phyloP scores from a whole-genome alignment of 64 coral and sea anemone species.

The Dendronephthya gigantea region DNA sequence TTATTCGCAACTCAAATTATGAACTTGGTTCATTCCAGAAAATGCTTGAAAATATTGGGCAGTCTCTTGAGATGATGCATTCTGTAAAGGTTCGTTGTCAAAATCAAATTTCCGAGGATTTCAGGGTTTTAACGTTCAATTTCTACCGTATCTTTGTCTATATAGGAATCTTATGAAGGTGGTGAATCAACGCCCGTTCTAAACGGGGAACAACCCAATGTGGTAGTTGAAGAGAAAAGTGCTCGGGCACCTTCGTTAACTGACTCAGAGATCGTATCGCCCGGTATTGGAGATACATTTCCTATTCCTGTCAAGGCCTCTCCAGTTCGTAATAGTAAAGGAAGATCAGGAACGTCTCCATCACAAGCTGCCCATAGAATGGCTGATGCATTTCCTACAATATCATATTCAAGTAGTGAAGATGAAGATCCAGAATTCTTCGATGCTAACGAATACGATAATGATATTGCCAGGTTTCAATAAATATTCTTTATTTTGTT shows the following conservation, averaged over 20 bases:
- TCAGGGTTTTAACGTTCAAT: neutral
- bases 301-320: neutral
- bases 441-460: slow-evolving; percentile 77
- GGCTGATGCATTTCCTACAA: slow-evolving; percentile 34
- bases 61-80: slow-evolving; percentile 77
- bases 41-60: slow-evolving; percentile 80
- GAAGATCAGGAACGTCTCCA: slow-evolving; percentile 17
- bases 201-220: neutral
- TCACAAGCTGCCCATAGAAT: slow-evolving; percentile 12
- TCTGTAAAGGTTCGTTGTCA: slow-evolving; percentile 57
- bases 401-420: slow-evolving; percentile 93
- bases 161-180: neutral
- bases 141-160: neutral
- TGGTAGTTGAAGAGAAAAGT: neutral
- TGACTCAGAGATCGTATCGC: neutral
- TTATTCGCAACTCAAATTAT: neutral
- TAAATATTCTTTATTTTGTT: too few species aligned
- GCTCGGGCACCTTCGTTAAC: neutral
- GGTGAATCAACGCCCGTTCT: neutral
- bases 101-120: neutral
- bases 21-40: slow-evolving; percentile 32
- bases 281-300: neutral
- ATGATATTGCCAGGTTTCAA: slow-evolving; percentile 17
- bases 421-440: slow-evolving; percentile 95
- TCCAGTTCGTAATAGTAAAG: neutral